Conservation (phyloP, 2,797 vertebrate genomes). For the Brachyalestes nurse region DNA sequence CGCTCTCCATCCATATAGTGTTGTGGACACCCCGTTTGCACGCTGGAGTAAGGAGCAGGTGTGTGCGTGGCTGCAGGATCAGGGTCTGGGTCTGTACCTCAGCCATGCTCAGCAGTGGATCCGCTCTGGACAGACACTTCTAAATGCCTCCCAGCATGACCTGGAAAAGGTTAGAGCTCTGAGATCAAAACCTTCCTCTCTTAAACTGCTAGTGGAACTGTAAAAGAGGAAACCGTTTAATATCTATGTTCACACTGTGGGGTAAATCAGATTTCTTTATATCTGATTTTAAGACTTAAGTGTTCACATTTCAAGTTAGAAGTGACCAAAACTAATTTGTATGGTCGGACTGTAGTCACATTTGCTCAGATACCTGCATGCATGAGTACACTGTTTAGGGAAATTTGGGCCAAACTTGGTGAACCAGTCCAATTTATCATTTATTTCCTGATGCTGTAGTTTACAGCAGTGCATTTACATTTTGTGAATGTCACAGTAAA, state of each 20-base stretch:
- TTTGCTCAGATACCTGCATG: too few relatives aligned
- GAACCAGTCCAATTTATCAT: too few relatives aligned
- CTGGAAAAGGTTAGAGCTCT: conserved; percentile 88
- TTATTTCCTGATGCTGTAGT: too few relatives aligned
- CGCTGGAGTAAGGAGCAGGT: conserved; percentile 97
- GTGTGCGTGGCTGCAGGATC: conserved; percentile 93
- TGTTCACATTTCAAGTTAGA: not conserved
- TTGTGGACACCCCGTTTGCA: conserved; percentile 93
- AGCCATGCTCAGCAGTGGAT: conserved; percentile 90
- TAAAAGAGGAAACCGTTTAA: not conserved
- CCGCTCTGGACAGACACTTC: conserved; percentile 91
- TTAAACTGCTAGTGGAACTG: not conserved
- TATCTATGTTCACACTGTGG: not conserved
- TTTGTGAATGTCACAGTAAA: too few relatives aligned
- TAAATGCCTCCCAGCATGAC: conserved; percentile 95
- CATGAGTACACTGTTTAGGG: too few relatives aligned
- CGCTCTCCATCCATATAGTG: not conserved
- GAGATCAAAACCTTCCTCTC: not conserved
- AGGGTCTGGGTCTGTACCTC: conserved; percentile 91
- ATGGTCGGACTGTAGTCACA: too few relatives aligned
- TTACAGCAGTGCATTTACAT: too few relatives aligned
- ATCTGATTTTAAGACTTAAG: too few relatives aligned
- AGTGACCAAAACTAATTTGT: too few relatives aligned
- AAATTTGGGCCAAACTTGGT: too few relatives aligned
- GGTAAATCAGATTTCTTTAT: too few relatives aligned